Conservation (phyloP, 1,140 invertebrate genomes). For the Zophobas atratus region DNA sequence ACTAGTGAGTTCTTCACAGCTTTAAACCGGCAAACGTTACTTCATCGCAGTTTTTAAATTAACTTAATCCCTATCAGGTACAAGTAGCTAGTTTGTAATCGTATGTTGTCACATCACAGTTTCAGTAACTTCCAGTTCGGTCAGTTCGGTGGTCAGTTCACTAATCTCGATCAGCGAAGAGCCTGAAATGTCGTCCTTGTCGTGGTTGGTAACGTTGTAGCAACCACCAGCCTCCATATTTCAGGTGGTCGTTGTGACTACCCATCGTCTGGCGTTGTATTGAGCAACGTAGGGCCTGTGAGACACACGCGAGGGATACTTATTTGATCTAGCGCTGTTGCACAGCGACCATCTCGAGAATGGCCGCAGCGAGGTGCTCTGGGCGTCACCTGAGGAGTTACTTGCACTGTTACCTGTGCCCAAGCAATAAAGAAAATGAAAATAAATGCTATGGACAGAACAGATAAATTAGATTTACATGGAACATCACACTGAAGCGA, state of each 20-base stretch:
- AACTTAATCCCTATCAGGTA: neutral
- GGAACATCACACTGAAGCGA: neutral
- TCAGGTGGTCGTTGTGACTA: constrained; percentile 64
- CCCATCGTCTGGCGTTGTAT: constrained; percentile 61
- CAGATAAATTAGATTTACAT: neutral
- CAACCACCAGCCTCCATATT: constrained; percentile 52
- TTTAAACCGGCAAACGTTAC: too few species aligned
- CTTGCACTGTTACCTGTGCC: constrained; percentile 63
- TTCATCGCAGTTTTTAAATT: too few species aligned
- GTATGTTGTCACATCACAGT: constrained; percentile 55
- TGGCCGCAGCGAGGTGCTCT: constrained; percentile 62
- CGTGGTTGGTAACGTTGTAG: neutral
- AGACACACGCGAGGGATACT: constrained; percentile 49
- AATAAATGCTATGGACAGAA: constrained; percentile 19
- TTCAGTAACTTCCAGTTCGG: constrained; percentile 56
- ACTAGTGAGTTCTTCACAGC: too few species aligned
- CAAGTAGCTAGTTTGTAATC: constrained; percentile 9
- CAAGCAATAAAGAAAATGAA: constrained; percentile 36
- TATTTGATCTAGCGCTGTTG: constrained; percentile 55
- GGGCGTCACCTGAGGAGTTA: constrained; percentile 65
- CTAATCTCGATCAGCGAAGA: constrained; percentile 59
- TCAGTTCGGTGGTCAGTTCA: constrained; percentile 58
- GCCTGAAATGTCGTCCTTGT: constrained; percentile 58
- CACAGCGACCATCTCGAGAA: constrained; percentile 63
- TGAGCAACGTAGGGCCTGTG: constrained; percentile 53